phyloP scores from a whole-genome alignment of 2,797 vertebrate genomes.

The Taenioides sp. region DNA sequence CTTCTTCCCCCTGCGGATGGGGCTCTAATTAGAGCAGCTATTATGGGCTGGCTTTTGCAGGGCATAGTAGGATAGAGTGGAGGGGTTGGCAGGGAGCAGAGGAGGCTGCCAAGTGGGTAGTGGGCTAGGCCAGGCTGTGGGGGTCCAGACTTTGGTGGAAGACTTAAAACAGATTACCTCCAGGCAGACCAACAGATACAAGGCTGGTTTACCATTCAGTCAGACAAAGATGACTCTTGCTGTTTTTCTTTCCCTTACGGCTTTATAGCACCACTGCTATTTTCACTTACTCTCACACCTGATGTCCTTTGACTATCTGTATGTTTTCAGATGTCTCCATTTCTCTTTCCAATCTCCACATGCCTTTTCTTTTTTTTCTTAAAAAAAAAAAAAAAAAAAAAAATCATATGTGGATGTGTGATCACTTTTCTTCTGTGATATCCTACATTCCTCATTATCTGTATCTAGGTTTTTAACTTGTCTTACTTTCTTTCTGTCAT shows the following conservation, averaged over 20 bases:
- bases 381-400: too few relatives aligned
- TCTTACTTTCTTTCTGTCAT: not conserved
- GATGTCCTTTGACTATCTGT: slow-evolving; percentile 47
- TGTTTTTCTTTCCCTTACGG: slow-evolving; percentile 12
- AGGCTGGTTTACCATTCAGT: slow-evolving; percentile 26
- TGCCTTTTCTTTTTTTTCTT: slow-evolving; percentile 40
- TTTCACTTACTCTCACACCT: slow-evolving; percentile 23
- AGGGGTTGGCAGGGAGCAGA: slow-evolving; percentile 53
- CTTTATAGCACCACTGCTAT: slow-evolving; percentile 9
- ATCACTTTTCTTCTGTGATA: not conserved
- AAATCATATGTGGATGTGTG: not conserved
- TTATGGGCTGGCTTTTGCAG: slow-evolving; percentile 81
- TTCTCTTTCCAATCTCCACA: slow-evolving; percentile 28
- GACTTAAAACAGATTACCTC: slow-evolving; percentile 10
- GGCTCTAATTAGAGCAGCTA: slow-evolving; percentile 85
- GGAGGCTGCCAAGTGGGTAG: slow-evolving; percentile 40
- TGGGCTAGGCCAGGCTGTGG: slow-evolving; percentile 39
- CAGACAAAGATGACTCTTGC: slow-evolving; percentile 9
- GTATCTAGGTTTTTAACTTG: not conserved
- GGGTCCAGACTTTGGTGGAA: slow-evolving; percentile 18
- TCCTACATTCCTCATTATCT: not conserved
- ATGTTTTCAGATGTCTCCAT: slow-evolving; percentile 41
- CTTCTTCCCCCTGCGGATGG: slow-evolving; percentile 78
- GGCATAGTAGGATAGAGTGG: slow-evolving; percentile 59
- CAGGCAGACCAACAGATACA: slow-evolving; percentile 13